phyloP scores from a whole-genome alignment of 2,797 vertebrate genomes.

The Helarctos malayanus region DNA sequence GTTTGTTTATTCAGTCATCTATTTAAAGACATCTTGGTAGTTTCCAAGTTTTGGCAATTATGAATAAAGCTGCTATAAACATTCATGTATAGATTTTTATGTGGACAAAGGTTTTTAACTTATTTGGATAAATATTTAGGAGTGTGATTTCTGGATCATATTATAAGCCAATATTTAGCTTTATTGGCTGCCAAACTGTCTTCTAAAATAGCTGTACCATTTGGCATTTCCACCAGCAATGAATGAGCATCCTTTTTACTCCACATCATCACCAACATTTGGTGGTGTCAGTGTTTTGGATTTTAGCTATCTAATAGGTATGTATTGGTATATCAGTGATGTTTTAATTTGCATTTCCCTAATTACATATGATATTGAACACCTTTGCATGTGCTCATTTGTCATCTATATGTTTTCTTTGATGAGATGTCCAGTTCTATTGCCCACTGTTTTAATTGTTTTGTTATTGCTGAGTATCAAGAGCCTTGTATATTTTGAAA shows the following conservation, averaged over 20 bases:
- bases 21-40: not conserved
- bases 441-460: not conserved
- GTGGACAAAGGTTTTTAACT: not conserved
- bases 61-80: not conserved
- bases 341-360: not conserved
- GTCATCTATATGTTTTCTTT: not conserved
- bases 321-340: not conserved
- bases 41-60: not conserved
- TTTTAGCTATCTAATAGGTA: not conserved
- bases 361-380: not conserved
- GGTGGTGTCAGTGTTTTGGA: not conserved
- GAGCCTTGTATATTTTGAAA: not conserved
- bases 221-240: not conserved
- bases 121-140: not conserved
- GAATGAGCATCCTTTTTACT: not conserved
- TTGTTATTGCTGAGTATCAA: not conserved
- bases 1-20: not conserved
- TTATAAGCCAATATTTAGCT: not conserved
- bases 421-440: not conserved
- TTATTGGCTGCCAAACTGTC: not conserved
- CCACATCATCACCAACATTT: not conserved
- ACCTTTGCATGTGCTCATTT: not conserved
- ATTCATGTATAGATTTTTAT: not conserved
- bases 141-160: not conserved
- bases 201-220: not conserved